These are phyloP conservation scores for Dunckerocampus dactyliophorus DNA, from an alignment of 2,113 vertebrate genomes.

Conservation along the genomic window DNA sequence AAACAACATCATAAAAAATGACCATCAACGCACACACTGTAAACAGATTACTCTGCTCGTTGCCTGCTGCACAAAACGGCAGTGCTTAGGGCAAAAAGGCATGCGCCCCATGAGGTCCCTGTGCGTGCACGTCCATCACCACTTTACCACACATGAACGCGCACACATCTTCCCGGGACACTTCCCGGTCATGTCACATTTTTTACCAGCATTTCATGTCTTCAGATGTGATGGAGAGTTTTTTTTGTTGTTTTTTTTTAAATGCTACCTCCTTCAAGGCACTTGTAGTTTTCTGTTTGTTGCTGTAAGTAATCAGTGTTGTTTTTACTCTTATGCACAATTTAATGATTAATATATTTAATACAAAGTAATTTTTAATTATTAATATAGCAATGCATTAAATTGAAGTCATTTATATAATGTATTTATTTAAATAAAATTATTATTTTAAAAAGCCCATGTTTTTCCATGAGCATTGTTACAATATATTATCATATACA, in stretches of 20 bases:
- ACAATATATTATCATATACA: no score
- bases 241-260: no score
- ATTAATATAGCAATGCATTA: no score
- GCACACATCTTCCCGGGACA: background rate
- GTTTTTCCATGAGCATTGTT: no score
- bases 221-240: background rate
- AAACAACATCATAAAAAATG: slow-evolving; percentile 69
- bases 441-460: no score
- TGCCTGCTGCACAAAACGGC: slow-evolving; percentile 52
- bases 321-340: background rate
- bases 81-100: slow-evolving; percentile 23
- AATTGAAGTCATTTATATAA: no score
- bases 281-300: background rate
- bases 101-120: background rate
- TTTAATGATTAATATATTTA: no score
- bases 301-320: background rate
- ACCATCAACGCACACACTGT: slow-evolving; percentile 65
- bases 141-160: background rate
- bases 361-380: no score
- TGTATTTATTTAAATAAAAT: no score
- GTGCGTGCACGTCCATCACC: background rate
- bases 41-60: slow-evolving; percentile 65
- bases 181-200: slow-evolving; percentile 1
- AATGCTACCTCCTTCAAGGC: background rate
- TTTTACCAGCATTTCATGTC: background rate